Evolutionary conservation across 2,113 vertebrate genomes (phyloP), one percentile per base, ranked within the genome.

Genomic region (Patagioenas fasciata): DNA sequence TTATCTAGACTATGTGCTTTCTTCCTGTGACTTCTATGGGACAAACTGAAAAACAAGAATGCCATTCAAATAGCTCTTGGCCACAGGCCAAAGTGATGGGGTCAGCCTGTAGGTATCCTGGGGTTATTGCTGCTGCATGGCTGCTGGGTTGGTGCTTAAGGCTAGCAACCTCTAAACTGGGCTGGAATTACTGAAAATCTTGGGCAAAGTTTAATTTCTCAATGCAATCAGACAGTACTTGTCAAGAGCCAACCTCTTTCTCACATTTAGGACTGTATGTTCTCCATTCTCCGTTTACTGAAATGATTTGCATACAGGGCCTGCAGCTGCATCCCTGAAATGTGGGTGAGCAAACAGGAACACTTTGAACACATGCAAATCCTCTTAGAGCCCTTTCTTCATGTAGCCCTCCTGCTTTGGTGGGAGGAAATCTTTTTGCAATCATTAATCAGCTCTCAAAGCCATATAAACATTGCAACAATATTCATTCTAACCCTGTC

Each of bases 81-180:
- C 20, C 17, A 14, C 13, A 24, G 57, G 32, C 21, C 72, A 16
- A 32, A 89, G 26, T 72, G 6, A 15, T 1, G 2, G 69, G 57
- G 21, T 19, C 23, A 69, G 8, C 11, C 26, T 47, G 40, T 4
- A 50, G 53, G 15, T 31, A 4, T 42, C 20, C 20, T n/a, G 36
- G 18, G 8, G n/a, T 6, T 42, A 16, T 9, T 10, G 1, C 23
- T 88, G n/a, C 50, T 13, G 0, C 6, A 0, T 3, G 13, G 24
- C 31, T 57, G 29, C 73, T 64, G 44, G 11, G 28, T 5, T 66
- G 8, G 15, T 66, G 29, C n/a, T 51, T 64, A 44, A 56, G 20
- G n/a, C 7, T 36, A 28, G 23, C 40, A 85, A 38, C n/a, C n/a
- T 80, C 47, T 61, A n/a, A 66, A 47, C 7, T 47, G 34, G 47